Evolutionary conservation across 2,888 invertebrate species (phyloP).

Genomic region (Oscheius myriophilus): DNA sequence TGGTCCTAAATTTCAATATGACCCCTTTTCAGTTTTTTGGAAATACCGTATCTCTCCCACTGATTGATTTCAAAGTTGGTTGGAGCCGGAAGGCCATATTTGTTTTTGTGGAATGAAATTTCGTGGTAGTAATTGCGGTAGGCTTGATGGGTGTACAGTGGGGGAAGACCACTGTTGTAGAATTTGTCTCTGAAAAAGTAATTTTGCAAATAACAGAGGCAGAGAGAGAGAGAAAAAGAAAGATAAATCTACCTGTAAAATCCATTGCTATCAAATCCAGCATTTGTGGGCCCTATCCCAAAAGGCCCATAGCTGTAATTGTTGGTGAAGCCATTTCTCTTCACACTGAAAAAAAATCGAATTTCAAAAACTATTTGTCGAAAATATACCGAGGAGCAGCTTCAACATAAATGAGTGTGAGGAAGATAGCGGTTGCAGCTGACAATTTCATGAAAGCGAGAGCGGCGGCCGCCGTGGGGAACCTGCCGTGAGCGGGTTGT

Average conservation of each 20-base stretch:
- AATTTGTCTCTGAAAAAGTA: constrained; percentile 53
- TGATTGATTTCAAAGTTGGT: constrained; percentile 59
- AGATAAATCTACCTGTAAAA: constrained; percentile 44
- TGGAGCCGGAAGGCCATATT: constrained; percentile 55
- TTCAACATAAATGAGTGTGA: too few relatives aligned
- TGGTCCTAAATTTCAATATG: constrained; percentile 54
- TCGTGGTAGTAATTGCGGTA: constrained; percentile 66
- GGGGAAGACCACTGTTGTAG: constrained; percentile 63
- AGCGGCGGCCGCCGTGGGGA: too few relatives aligned
- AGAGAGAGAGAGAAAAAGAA: not conserved
- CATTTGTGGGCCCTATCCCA: constrained; percentile 60
- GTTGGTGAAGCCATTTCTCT: constrained; percentile 65
- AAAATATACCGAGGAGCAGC: too few relatives aligned
- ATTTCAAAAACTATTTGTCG: not conserved
- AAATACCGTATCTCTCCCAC: constrained; percentile 63
- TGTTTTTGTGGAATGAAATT: constrained; percentile 63
- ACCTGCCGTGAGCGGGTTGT: too few relatives aligned
- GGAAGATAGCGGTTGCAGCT: too few relatives aligned
- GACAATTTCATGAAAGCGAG: too few relatives aligned
- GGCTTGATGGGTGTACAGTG: constrained; percentile 55
- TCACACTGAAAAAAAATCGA: constrained; percentile 31
- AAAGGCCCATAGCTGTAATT: constrained; percentile 62
- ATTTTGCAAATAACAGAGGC: not conserved
- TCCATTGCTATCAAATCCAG: constrained; percentile 61
- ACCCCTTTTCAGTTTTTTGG: too few relatives aligned